A percentile compares a stretch with the other conserved stretches of the same genome.
These are phyloP conservation scores for Trinectes maculatus DNA, from an alignment of 2,113 vertebrate genomes.

Conservation along the genomic window DNA sequence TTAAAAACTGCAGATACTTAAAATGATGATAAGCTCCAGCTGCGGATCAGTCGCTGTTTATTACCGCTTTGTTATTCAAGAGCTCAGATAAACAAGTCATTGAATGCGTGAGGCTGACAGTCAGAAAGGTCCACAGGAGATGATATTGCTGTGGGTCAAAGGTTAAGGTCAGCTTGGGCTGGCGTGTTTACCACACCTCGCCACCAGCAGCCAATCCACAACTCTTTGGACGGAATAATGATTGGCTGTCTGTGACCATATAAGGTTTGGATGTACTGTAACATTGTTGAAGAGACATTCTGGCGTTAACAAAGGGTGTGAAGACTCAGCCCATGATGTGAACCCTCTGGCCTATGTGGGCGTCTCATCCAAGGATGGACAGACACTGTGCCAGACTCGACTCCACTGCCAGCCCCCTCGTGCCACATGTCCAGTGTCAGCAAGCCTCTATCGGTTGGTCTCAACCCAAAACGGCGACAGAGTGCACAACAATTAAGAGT, in stretches of 20 bases:
- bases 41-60: too few species aligned
- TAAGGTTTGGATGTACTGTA: conserved; percentile 50
- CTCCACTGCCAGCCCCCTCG: conserved; percentile 64
- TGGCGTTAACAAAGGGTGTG: conserved; percentile 71
- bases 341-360: conserved; percentile 73
- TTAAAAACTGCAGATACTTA: too few species aligned
- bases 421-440: conserved; percentile 51
- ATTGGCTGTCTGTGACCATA: conserved; percentile 45
- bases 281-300: conserved; percentile 61
- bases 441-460: conserved; percentile 21
- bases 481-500: not conserved
- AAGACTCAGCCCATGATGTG: conserved; percentile 72
- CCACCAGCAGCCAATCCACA: conserved; percentile 49
- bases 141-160: conserved; percentile 38
- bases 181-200: conserved; percentile 11
- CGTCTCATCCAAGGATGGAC: conserved; percentile 69
- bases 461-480: not conserved
- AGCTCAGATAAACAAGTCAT: too few species aligned
- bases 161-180: conserved; percentile 34
- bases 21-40: too few species aligned
- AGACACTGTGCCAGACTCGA: conserved; percentile 59
- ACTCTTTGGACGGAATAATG: conserved; percentile 39
- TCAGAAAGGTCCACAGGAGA: conserved; percentile 1
- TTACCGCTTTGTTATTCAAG: too few species aligned
- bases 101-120: too few species aligned